These are phyloP conservation scores for Athalia rosae DNA, from an alignment of 2,888 invertebrate genomes.

Conservation along the genomic window DNA sequence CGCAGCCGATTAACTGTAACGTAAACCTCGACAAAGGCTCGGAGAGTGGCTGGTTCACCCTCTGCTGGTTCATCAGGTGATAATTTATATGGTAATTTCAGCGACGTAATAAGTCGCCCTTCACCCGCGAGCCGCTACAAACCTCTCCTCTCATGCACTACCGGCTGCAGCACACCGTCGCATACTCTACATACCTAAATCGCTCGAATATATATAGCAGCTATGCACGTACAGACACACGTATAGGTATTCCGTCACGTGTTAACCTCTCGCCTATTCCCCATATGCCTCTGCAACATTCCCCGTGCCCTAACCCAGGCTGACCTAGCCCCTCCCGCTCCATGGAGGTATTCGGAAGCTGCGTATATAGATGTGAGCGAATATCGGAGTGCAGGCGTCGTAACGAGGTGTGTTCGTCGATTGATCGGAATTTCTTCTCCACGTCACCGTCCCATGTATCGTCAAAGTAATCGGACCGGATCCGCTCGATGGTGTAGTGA, in stretches of 20 bases:
- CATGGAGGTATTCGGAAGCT: not conserved
- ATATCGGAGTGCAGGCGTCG: slow-evolving; percentile 25
- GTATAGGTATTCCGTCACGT: no score
- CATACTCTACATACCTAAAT: not conserved
- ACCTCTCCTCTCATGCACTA: no score
- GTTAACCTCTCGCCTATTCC: no score
- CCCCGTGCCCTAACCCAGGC: slow-evolving; percentile 11
- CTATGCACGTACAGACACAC: not conserved
- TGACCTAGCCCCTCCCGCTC: slow-evolving; percentile 2
- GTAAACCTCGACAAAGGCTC: slow-evolving; percentile 68
- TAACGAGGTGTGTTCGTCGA: slow-evolving; percentile 37
- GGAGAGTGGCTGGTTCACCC: slow-evolving; percentile 56
- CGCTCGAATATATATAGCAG: not conserved
- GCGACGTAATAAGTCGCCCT: slow-evolving; percentile 69
- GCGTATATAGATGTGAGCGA: slow-evolving; percentile 23
- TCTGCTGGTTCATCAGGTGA: slow-evolving; percentile 67
- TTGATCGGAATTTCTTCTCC: slow-evolving; percentile 21
- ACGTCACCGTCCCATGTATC: slow-evolving; percentile 20
- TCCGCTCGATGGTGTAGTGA: slow-evolving; percentile 5
- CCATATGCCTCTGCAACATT: no score
- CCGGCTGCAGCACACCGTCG: no score
- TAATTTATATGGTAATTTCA: slow-evolving; percentile 70
- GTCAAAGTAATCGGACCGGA: slow-evolving; percentile 26
- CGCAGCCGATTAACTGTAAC: slow-evolving; percentile 66
- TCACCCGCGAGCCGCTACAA: slow-evolving; percentile 48